These are phyloP conservation scores for Tipula helvola DNA, from an alignment of 2,888 invertebrate species.

Conservation along the genomic window DNA sequence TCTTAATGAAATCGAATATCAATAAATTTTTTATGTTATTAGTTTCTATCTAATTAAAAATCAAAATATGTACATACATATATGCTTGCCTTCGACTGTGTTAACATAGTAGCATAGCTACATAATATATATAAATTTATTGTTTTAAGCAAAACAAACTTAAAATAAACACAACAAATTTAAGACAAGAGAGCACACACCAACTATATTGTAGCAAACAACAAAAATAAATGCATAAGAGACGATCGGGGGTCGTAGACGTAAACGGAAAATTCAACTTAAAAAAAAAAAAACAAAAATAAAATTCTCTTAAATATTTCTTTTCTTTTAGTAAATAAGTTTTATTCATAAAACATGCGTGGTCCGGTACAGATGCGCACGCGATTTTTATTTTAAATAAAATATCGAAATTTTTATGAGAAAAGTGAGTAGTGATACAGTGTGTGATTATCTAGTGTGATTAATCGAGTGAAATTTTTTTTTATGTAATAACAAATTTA, in stretches of 20 bases:
- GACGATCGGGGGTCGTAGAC: background rate
- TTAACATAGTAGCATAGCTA: background rate
- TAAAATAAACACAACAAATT: background rate
- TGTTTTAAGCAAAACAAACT: background rate
- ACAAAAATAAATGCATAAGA: background rate
- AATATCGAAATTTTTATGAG: background rate
- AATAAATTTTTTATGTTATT: no score
- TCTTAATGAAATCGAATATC: no score
- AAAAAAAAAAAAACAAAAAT: background rate
- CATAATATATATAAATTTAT: background rate
- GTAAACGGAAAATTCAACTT: background rate
- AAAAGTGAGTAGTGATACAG: background rate
- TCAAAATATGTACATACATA: no score
- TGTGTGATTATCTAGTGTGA: background rate
- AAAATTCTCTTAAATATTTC: background rate
- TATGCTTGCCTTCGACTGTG: background rate
- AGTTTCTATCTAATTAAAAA: background rate
- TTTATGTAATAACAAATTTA: background rate
- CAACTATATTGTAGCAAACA: background rate
- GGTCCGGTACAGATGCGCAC: background rate
- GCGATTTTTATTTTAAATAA: background rate
- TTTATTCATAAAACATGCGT: background rate
- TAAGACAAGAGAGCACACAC: background rate
- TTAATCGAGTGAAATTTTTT: background rate
- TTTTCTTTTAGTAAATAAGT: background rate